Base-by-base conservation (phyloP, 2,797 vertebrate species). In the Poliocrania exsul region DNA sequence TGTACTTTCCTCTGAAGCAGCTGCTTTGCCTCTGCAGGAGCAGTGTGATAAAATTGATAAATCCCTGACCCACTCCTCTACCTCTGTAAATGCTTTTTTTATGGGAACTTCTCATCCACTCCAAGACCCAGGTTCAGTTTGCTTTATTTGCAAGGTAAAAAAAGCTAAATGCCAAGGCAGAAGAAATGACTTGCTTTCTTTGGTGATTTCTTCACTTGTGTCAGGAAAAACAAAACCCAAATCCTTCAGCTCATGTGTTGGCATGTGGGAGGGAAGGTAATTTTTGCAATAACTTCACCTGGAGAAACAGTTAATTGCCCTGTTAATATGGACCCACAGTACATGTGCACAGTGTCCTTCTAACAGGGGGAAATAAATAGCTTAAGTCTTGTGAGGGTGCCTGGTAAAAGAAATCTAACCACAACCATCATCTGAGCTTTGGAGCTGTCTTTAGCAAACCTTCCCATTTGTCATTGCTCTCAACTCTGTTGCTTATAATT, bases 1-100 rank as follows among this genome's bases (percentile, higher is more conserved):
- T 94, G 86, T 57, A 20, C 93, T 69, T 88, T 60, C 14, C 80
- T 83, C 61, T 81, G 62, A 69, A 88, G 73, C 92, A 96, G 92
- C 91, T 96, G 92, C 44, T 66, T 33, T 42, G 26, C 65, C 88
- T 75, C 80, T 91, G 49, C 85, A 94, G 91, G 44, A 82, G 21
- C 40, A 46, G 37, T 21, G 15, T 33, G 81, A 82, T 62, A 72
- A 92, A 81, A 89, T 88, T 49, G 7, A 78, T 90, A 75, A 72
- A 86, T 21, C 29, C 66, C 75, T 11, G 8, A 42, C 31, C 33
- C 66, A 33, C 44, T 51, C 70, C 69, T 66, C 1, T 38, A 33
- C 44, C 37, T 82, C 47, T 33, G 17, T 16, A 38, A 69, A 46
- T 9, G 50, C 10, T 28, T 44, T 75, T 70, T 86, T 81, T 20